Evolutionary conservation across 1,140 invertebrate genomes (phyloP).

Genomic region (Drosophila punjabiensis): DNA sequence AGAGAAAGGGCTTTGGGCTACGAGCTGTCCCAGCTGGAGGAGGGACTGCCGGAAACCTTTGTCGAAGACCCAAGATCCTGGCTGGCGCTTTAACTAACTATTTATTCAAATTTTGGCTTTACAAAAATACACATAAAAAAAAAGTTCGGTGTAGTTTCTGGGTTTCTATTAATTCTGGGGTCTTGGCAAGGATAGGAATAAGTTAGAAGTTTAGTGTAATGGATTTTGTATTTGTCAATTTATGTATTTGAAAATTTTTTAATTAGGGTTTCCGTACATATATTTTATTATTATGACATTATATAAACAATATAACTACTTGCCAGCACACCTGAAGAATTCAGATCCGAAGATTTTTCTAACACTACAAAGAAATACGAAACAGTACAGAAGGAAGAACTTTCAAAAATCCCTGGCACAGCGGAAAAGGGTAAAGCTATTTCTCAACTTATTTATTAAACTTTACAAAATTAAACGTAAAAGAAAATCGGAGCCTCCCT

Average conservation of each 20-base stretch:
- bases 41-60: not conserved
- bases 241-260: too few relatives aligned
- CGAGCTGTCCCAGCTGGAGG: not conserved
- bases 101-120: not conserved
- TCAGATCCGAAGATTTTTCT: too few relatives aligned
- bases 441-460: not conserved
- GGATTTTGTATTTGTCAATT: too few relatives aligned
- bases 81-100: not conserved
- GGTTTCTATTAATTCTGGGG: not conserved
- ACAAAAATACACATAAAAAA: conserved; percentile 2
- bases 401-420: too few relatives aligned
- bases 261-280: too few relatives aligned
- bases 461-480: not conserved
- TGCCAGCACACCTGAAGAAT: too few relatives aligned
- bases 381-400: too few relatives aligned
- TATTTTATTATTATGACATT: too few relatives aligned
- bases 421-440: not conserved
- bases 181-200: not conserved
- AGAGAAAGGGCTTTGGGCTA: not conserved
- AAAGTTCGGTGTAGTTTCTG: too few relatives aligned
- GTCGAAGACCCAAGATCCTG: not conserved
- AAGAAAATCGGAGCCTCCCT: not conserved
- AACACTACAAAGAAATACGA: too few relatives aligned
- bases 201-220: too few relatives aligned
- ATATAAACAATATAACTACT: too few relatives aligned